These are phyloP conservation scores for Uropetala carovei DNA, from an alignment of 2,888 invertebrate genomes.

Conservation along the genomic window DNA sequence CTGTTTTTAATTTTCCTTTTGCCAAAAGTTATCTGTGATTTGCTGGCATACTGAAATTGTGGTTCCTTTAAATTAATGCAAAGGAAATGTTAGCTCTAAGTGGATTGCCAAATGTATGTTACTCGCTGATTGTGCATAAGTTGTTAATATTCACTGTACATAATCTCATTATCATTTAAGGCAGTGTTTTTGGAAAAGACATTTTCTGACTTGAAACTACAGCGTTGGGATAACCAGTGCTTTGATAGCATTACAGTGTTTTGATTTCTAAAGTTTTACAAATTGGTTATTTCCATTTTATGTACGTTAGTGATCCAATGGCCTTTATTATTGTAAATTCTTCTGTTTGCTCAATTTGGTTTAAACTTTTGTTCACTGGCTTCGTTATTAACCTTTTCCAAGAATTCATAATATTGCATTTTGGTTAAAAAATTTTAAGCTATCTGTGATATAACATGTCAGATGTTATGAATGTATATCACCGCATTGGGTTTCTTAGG, in stretches of 20 bases:
- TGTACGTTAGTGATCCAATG: not conserved
- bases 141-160: conserved; percentile 57
- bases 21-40: conserved; percentile 64
- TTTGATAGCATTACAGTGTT: conserved; percentile 38
- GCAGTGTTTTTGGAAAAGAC: conserved; percentile 62
- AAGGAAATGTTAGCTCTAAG: conserved; percentile 56
- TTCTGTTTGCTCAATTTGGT: conserved; percentile 56
- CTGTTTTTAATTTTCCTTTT: conserved; percentile 48
- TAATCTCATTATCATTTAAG: conserved; percentile 54
- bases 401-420: conserved; percentile 15
- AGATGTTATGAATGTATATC: conserved; percentile 53
- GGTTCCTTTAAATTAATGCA: conserved; percentile 47
- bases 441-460: conserved; percentile 61
- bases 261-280: not conserved
- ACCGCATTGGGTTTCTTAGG: conserved; percentile 51
- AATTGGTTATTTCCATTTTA: conserved; percentile 12
- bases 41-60: conserved; percentile 58
- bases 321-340: not conserved
- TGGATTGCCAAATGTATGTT: conserved; percentile 64
- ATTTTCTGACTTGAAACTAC: conserved; percentile 31
- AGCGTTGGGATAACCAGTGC: conserved; percentile 50
- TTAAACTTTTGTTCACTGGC: conserved; percentile 23
- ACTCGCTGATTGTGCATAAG: conserved; percentile 50
- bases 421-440: conserved; percentile 17
- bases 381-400: not conserved